A percentile compares a stretch with the other conserved stretches of the same genome.
Conservation (phyloP, 2,888 invertebrate genomes). For the Drosophila ezoana region DNA sequence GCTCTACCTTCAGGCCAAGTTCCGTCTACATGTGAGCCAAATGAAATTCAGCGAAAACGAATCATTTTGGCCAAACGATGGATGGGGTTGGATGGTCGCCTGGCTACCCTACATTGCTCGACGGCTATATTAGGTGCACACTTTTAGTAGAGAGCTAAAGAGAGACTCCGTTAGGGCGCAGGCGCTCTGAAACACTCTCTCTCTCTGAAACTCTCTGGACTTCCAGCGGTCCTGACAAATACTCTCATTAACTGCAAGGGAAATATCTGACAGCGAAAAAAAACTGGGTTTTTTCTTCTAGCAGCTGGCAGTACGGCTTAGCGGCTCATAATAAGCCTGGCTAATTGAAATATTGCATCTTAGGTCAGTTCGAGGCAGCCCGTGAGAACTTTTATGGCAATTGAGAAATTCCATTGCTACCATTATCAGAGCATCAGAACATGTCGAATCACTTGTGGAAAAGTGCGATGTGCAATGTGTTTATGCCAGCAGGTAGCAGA, state of each 20-base stretch:
- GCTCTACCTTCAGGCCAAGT: slow-evolving; percentile 13
- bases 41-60: slow-evolving; percentile 72
- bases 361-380: slow-evolving; percentile 60
- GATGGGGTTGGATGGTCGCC: slow-evolving; percentile 9
- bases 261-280: slow-evolving; percentile 36
- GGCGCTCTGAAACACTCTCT: too few species aligned
- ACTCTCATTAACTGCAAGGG: slow-evolving; percentile 31
- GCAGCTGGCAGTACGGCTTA: slow-evolving; percentile 39
- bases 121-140: slow-evolving; percentile 36
- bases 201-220: slow-evolving; percentile 13
- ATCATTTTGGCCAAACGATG: slow-evolving; percentile 54
- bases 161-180: slow-evolving; percentile 33
- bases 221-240: slow-evolving; percentile 37
- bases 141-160: slow-evolving; percentile 38
- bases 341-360: slow-evolving; percentile 65
- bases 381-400: slow-evolving; percentile 64
- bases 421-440: neutral
- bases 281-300: slow-evolving; percentile 51
- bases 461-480: slow-evolving; percentile 13
- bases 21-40: slow-evolving; percentile 49
- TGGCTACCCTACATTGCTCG: slow-evolving; percentile 30
- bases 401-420: slow-evolving; percentile 22
- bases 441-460: slow-evolving; percentile 7
- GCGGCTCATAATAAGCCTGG: slow-evolving; percentile 24
- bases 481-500: slow-evolving; percentile 31